Percentiles rank a stretch among this genome's conserved stretches.
phyloP scores from a whole-genome alignment of 2,888 invertebrate species.

The Stenodema calcarata region DNA sequence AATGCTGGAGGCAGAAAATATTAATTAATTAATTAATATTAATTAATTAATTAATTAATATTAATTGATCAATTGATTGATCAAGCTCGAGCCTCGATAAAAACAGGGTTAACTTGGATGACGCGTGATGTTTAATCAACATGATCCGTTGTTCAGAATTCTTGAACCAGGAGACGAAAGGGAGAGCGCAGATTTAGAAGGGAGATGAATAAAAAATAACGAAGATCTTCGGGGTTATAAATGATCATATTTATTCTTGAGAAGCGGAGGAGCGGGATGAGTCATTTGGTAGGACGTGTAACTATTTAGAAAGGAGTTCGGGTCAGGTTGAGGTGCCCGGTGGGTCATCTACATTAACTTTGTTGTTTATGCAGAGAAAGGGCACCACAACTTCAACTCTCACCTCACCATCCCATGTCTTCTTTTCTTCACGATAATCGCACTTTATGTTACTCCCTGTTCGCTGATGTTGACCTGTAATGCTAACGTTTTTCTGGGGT shows the following conservation, averaged over 20 bases:
- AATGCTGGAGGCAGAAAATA: too few relatives aligned
- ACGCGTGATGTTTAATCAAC: too few relatives aligned
- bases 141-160: background rate
- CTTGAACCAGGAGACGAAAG: background rate
- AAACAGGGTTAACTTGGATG: too few relatives aligned
- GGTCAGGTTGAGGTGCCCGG: slow-evolving; percentile 29
- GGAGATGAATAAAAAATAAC: background rate
- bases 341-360: slow-evolving; percentile 39
- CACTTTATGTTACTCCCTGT: background rate
- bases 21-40: too few relatives aligned
- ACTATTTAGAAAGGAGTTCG: slow-evolving; percentile 43
- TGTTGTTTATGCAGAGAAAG: slow-evolving; percentile 40
- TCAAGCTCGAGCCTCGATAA: too few relatives aligned
- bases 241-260: slow-evolving; percentile 32
- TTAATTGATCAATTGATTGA: too few relatives aligned
- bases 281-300: slow-evolving; percentile 37
- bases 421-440: background rate
- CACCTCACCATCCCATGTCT: background rate
- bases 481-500: too few relatives aligned
- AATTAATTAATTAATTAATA: too few relatives aligned
- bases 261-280: slow-evolving; percentile 30
- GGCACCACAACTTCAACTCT: background rate
- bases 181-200: background rate
- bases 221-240: background rate
- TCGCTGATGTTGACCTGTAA: background rate